Conservation (phyloP, 53 echinoderm and acorn worm species). For the Crossaster papposus region DNA sequence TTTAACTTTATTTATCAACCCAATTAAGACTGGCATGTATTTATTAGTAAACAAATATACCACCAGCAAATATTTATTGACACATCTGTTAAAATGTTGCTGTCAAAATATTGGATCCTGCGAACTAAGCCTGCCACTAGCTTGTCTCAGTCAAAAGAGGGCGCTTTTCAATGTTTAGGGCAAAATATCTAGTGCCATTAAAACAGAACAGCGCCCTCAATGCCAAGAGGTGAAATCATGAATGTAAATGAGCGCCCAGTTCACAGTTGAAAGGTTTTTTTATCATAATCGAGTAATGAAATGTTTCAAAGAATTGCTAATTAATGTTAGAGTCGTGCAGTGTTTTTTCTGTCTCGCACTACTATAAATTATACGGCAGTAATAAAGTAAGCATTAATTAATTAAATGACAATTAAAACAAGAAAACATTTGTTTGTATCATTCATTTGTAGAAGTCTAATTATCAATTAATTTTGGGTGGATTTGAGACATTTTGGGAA, state of each 20-base stretch:
- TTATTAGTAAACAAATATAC: too few relatives aligned
- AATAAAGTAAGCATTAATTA: neutral
- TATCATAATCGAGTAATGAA: neutral
- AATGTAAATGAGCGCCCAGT: conserved; percentile 24
- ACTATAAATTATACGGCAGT: neutral
- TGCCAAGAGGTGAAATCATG: neutral
- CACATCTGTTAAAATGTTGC: too few relatives aligned
- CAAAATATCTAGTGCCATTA: too few relatives aligned
- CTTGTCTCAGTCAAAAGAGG: neutral
- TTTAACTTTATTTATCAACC: too few relatives aligned
- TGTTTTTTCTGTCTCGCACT: conserved; percentile 41
- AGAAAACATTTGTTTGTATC: neutral
- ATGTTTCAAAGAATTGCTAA: neutral
- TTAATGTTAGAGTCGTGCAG: conserved; percentile 21
- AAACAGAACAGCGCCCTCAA: neutral
- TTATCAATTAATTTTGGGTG: too few relatives aligned
- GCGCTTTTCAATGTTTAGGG: neutral
- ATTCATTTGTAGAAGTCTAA: too few relatives aligned
- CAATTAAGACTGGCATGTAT: too few relatives aligned
- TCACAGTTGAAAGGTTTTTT: neutral
- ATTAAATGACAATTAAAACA: neutral
- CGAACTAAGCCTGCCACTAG: neutral
- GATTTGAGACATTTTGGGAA: too few relatives aligned
- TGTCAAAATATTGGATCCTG: neutral
- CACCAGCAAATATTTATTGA: too few relatives aligned